Evolutionary conservation across 1,140 invertebrate genomes (phyloP).

Genomic region (Leptinotarsa undecemlineata): DNA sequence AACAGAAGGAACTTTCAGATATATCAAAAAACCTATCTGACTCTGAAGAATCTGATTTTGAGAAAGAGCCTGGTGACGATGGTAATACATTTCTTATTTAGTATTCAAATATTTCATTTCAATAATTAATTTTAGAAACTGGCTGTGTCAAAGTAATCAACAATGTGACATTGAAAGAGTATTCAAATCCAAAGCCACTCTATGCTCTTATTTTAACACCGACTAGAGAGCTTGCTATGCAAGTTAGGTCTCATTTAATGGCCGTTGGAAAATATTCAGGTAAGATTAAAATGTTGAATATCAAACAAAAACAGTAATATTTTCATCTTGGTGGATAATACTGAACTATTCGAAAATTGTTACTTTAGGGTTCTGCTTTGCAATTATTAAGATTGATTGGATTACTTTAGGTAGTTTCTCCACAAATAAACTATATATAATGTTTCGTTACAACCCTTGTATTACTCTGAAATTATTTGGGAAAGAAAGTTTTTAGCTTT

Average conservation of each 20-base stretch:
- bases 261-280: slow-evolving; percentile 81
- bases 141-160: slow-evolving; percentile 64
- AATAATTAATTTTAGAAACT: slow-evolving; percentile 49
- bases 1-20: slow-evolving; percentile 52
- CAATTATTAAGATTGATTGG: not conserved
- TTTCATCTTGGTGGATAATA: not conserved
- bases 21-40: slow-evolving; percentile 7
- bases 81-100: not conserved
- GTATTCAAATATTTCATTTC: too few species aligned
- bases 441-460: too few species aligned
- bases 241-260: slow-evolving; percentile 85
- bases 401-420: slow-evolving; percentile 10
- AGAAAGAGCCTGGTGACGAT: slow-evolving; percentile 21
- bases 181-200: slow-evolving; percentile 58
- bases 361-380: slow-evolving; percentile 21
- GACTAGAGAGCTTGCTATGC: slow-evolving; percentile 92
- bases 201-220: slow-evolving; percentile 90
- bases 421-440: not conserved
- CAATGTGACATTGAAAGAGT: slow-evolving; percentile 61
- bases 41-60: slow-evolving; percentile 38
- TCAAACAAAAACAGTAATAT: not conserved
- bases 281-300: slow-evolving; percentile 35
- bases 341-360: not conserved
- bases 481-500: too few species aligned
- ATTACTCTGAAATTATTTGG: too few species aligned